These are phyloP conservation scores for Tethya wilhelma DNA, from an alignment of 37 sponge, comb jelly and placozoan genomes.

Conservation along the genomic window DNA sequence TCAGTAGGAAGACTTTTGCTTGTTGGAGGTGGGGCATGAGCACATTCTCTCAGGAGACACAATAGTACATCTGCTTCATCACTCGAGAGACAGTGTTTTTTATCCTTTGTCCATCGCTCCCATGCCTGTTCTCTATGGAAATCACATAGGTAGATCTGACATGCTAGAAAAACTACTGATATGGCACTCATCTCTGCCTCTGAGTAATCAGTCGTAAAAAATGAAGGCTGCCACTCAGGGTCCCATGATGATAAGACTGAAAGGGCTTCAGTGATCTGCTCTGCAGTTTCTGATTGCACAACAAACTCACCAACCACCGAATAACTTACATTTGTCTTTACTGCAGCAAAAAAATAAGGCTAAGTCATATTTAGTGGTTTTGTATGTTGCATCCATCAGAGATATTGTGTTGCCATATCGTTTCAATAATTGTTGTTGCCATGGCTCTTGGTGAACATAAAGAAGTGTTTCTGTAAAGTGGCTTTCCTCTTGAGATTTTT, in stretches of 20 bases:
- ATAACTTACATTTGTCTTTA: slow-evolving; percentile 44
- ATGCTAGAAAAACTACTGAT: background rate
- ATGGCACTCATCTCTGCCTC: slow-evolving; percentile 42
- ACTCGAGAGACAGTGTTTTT: too few relatives aligned
- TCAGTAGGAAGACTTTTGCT: slow-evolving; percentile 1
- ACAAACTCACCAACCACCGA: slow-evolving; percentile 46
- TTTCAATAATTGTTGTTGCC: slow-evolving; percentile 46
- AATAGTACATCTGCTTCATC: slow-evolving; percentile 17
- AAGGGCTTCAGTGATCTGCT: slow-evolving; percentile 17
- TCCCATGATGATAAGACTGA: slow-evolving; percentile 26
- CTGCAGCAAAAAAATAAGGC: slow-evolving; percentile 49
- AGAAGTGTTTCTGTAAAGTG: too few relatives aligned
- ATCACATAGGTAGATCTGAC: slow-evolving; percentile 39
- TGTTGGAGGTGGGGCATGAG: background rate
- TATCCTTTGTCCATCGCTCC: slow-evolving; percentile 31
- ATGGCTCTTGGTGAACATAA: slow-evolving; percentile 41
- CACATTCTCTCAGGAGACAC: slow-evolving; percentile 27
- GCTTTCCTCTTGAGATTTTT: background rate
- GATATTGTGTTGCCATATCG: slow-evolving; percentile 38
- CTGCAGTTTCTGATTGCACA: slow-evolving; percentile 10
- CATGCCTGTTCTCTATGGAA: slow-evolving; percentile 47
- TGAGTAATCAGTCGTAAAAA: slow-evolving; percentile 59
- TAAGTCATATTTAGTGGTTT: slow-evolving; percentile 47
- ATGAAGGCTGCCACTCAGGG: slow-evolving; percentile 37
- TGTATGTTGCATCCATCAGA: slow-evolving; percentile 56